A percentile compares a stretch with the other conserved stretches of the same genome.
These are phyloP conservation scores for Whitmania pigra DNA, from an alignment of 1,140 invertebrate species.

Conservation along the genomic window DNA sequence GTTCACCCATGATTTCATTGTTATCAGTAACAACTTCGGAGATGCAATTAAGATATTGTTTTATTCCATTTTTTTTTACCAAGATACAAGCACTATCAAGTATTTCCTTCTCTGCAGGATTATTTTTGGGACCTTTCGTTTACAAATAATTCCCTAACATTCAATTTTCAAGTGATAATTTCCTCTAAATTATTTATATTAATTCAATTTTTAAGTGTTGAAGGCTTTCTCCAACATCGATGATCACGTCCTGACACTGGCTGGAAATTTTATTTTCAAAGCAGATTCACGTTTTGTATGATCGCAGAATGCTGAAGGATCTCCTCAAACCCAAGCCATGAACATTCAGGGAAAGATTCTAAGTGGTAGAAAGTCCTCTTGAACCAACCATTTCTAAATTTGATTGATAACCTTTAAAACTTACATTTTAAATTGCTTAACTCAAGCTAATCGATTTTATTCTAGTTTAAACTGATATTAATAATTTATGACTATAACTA, in stretches of 20 bases:
- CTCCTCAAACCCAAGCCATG: slow-evolving; percentile 69
- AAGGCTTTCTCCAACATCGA: slow-evolving; percentile 69
- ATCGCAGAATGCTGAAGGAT: slow-evolving; percentile 63
- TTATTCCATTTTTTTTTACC: slow-evolving; percentile 49
- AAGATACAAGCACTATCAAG: slow-evolving; percentile 51
- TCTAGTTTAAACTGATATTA: not conserved
- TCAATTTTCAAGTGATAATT: too few species aligned
- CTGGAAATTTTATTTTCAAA: slow-evolving; percentile 61
- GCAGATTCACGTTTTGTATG: slow-evolving; percentile 79
- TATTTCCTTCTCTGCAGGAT: too few species aligned
- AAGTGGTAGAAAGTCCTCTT: slow-evolving; percentile 48
- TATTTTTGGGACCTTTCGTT: too few species aligned
- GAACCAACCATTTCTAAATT: not conserved
- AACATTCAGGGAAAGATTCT: slow-evolving; percentile 69
- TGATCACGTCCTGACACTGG: slow-evolving; percentile 71
- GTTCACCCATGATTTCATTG: slow-evolving; percentile 38
- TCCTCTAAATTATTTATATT: not conserved
- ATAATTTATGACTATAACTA: not conserved
- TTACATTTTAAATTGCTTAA: not conserved
- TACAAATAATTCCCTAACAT: too few species aligned
- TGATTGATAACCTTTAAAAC: not conserved
- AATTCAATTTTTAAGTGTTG: slow-evolving; percentile 46
- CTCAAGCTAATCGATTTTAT: not conserved
- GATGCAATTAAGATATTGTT: too few species aligned
- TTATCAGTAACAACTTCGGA: too few species aligned